Percentiles rank a stretch among this genome's conserved stretches.
These are phyloP conservation scores for Aelia acuminata DNA, from an alignment of 2,888 invertebrate genomes.

Conservation along the genomic window DNA sequence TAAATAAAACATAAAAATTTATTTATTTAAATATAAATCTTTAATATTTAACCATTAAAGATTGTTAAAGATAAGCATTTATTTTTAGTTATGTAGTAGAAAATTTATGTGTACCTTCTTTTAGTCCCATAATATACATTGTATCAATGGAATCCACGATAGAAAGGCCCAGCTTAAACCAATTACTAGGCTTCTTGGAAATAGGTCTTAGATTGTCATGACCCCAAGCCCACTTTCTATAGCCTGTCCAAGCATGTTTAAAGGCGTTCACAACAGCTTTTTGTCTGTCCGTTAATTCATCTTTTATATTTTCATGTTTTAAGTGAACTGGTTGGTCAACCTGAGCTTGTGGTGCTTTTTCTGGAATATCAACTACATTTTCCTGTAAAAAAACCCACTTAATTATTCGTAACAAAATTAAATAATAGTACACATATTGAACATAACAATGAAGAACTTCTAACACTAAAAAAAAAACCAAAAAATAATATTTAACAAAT, in stretches of 20 bases:
- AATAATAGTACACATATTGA: neutral
- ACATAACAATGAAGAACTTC: neutral
- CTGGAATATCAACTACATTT: slow-evolving; percentile 32
- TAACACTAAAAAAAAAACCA: neutral
- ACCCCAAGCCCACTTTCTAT: slow-evolving; percentile 96
- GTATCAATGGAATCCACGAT: slow-evolving; percentile 97
- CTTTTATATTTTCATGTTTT: neutral
- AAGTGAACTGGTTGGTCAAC: neutral
- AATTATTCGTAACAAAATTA: neutral
- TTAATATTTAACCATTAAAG: neutral
- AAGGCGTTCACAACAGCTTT: slow-evolving; percentile 90
- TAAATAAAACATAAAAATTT: too few species aligned
- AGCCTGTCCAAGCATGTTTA: slow-evolving; percentile 94
- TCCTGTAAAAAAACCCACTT: slow-evolving; percentile 20
- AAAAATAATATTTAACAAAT: neutral
- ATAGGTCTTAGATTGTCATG: slow-evolving; percentile 96
- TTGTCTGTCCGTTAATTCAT: slow-evolving; percentile 74
- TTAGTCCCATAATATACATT: slow-evolving; percentile 94
- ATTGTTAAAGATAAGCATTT: neutral
- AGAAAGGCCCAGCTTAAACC: slow-evolving; percentile 97
- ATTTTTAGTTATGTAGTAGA: neutral
- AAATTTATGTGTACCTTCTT: slow-evolving; percentile 77
- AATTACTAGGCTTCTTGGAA: slow-evolving; percentile 86
- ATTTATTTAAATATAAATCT: too few species aligned
- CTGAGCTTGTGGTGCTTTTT: slow-evolving; percentile 7